Conservation (phyloP, 2,888 invertebrate genomes). For the Shargacucullia verbasci region DNA sequence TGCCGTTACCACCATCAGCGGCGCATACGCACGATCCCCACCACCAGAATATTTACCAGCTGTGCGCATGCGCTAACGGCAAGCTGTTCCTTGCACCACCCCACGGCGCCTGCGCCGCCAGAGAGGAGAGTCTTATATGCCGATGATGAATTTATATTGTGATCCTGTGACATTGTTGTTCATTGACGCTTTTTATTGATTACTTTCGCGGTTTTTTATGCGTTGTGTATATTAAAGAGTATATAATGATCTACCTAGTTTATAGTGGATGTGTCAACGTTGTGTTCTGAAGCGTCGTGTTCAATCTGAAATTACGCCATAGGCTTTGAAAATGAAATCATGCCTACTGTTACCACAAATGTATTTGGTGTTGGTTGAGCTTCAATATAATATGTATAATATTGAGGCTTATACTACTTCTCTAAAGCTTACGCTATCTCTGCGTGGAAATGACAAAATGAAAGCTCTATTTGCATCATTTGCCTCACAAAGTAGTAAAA, state of each 20-base stretch:
- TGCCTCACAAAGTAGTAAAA: no score
- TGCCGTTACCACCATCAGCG: constrained; percentile 86
- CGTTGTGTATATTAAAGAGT: constrained; percentile 25
- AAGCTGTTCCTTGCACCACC: constrained; percentile 96
- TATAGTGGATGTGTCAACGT: constrained; percentile 41
- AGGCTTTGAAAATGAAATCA: constrained; percentile 23
- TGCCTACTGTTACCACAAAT: no score
- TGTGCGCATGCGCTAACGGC: constrained; percentile 97
- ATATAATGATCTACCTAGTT: constrained; percentile 26
- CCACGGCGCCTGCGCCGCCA: constrained; percentile 93
- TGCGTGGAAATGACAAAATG: no score
- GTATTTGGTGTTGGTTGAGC: no score
- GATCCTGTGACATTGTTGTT: constrained; percentile 53
- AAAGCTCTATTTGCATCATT: no score
- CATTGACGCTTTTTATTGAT: constrained; percentile 44
- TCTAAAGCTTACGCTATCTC: no score
- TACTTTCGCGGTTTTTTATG: constrained; percentile 28
- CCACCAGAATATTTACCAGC: constrained; percentile 93
- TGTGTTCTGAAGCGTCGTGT: constrained; percentile 24
- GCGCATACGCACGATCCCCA: constrained; percentile 86
- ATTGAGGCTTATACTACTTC: no score
- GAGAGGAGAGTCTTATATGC: constrained; percentile 87
- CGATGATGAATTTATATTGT: constrained; percentile 78
- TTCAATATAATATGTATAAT: no score
- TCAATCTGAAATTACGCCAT: constrained; percentile 13